Conservation (phyloP, 2,113 vertebrate species). For the Oryzias melastigma region DNA sequence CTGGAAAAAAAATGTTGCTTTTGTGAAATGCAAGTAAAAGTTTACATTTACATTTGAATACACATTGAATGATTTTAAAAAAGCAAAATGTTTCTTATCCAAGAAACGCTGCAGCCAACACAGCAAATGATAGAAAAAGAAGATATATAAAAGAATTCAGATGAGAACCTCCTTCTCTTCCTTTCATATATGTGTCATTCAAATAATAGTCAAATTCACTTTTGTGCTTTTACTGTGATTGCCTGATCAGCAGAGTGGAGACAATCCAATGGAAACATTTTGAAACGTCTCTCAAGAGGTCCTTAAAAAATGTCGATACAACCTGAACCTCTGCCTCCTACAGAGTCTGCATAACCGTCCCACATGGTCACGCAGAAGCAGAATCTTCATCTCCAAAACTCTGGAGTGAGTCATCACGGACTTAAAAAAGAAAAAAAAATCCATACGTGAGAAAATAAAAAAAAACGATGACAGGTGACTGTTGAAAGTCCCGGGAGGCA, state of each 20-base stretch:
- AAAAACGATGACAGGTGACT: slow-evolving; percentile 17
- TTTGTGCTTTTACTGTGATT: not conserved
- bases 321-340: slow-evolving; percentile 4
- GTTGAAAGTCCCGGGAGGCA: slow-evolving; percentile 26
- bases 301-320: slow-evolving; percentile 9
- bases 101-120: too few species aligned
- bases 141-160: too few species aligned
- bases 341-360: slow-evolving; percentile 24
- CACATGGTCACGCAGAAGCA: slow-evolving; percentile 33
- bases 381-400: slow-evolving; percentile 36
- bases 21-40: too few species aligned
- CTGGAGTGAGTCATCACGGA: not conserved
- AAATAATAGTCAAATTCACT: too few species aligned
- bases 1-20: too few species aligned
- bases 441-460: not conserved
- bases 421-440: slow-evolving; percentile 21
- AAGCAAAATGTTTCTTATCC: too few species aligned
- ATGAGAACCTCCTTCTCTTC: too few species aligned
- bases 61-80: too few species aligned
- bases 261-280: not conserved
- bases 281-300: not conserved
- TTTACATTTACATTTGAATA: too few species aligned
- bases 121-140: too few species aligned
- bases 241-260: not conserved
- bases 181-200: too few species aligned